phyloP scores from a whole-genome alignment of 2,797 vertebrate genomes.

The Paguma larvata region DNA sequence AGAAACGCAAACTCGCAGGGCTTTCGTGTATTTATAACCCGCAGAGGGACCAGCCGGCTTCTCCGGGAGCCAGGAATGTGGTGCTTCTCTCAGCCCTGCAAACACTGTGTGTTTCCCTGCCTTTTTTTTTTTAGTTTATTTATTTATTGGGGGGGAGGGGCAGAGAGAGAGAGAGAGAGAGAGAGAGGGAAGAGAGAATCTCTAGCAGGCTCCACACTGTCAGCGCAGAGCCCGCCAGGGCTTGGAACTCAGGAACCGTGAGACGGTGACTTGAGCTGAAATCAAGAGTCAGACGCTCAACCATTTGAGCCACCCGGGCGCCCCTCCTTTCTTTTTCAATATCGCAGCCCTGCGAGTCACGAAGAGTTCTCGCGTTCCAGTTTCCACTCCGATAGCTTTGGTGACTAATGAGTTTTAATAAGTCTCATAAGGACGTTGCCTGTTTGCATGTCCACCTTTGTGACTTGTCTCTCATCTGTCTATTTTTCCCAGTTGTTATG shows the following conservation, averaged over 20 bases:
- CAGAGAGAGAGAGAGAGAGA: no score
- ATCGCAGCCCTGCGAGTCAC: accelerated
- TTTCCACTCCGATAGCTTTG: background rate
- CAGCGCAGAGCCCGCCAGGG: no score
- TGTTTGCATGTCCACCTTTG: background rate
- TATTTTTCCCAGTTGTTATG: background rate
- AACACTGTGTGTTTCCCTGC: accelerated
- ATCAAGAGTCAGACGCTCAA: no score
- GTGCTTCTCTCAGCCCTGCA: accelerated
- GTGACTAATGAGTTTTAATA: background rate
- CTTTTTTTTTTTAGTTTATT: no score
- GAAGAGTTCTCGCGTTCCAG: accelerated
- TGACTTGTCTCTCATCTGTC: background rate
- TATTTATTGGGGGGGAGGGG: no score
- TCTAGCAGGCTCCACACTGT: no score
- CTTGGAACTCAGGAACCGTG: no score
- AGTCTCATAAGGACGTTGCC: background rate
- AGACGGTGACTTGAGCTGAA: no score
- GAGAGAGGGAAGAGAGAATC: no score
- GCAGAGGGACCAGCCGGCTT: no score
- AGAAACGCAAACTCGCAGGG: background rate
- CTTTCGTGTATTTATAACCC: background rate
- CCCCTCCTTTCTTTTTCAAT: background rate
- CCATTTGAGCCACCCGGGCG: no score
- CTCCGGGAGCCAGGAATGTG: background rate